A percentile compares a stretch with the other conserved stretches of the same genome.
Evolutionary conservation across 2,888 invertebrate species (phyloP).

Genomic region (Ametastegia equiseti): DNA sequence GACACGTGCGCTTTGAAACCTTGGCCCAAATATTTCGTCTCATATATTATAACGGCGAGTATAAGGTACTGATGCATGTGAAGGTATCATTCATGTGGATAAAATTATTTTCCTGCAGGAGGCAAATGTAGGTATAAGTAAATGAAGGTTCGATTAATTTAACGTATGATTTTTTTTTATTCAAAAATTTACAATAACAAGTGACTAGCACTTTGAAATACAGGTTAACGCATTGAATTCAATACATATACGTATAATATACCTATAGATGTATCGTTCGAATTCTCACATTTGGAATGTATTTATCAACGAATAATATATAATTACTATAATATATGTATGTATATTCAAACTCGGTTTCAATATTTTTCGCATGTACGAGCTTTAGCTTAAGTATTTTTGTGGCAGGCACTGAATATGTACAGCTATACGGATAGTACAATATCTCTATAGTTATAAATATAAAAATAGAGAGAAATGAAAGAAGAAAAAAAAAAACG

Average conservation of each 20-base stretch:
- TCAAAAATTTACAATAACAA: conserved; percentile 68
- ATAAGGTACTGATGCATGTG: neutral
- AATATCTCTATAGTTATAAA: neutral
- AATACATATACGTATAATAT: neutral
- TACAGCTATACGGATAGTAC: conserved; percentile 24
- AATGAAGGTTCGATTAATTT: conserved; percentile 52
- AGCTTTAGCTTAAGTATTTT: neutral
- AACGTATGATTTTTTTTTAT: conserved; percentile 72
- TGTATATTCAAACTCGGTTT: conserved; percentile 8
- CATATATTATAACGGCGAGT: neutral
- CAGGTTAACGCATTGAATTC: conserved; percentile 51
- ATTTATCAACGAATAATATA: conserved; percentile 32
- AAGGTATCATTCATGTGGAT: neutral
- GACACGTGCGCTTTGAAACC: conserved; percentile 60
- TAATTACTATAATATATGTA: conserved; percentile 5
- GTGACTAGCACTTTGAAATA: conserved; percentile 74
- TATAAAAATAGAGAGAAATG: neutral
- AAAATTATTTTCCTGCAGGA: neutral
- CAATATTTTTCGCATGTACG: neutral
- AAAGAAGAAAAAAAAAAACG: neutral
- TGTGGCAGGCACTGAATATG: conserved; percentile 42
- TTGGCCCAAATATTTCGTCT: conserved; percentile 63
- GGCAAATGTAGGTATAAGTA: neutral
- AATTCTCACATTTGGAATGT: conserved; percentile 49
- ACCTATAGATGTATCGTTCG: neutral